Base-by-base conservation (phyloP, 2,113 vertebrate species). In the Capreolus pygargus region DNA sequence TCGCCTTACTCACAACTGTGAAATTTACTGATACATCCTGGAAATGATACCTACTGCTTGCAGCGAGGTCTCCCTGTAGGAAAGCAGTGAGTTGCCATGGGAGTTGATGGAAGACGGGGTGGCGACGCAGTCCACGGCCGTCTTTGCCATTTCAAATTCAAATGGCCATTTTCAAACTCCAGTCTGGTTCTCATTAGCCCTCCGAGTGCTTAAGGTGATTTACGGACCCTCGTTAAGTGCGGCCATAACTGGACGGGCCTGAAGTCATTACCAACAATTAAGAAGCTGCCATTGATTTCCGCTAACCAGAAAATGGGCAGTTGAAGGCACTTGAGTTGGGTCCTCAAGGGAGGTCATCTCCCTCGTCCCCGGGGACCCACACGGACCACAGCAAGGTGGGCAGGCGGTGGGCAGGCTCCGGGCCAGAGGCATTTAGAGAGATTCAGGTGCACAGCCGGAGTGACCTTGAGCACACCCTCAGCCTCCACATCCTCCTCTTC, bases 11-110 rank as follows among this genome's bases (percentile, higher is more conserved):
- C 23, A 1, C 10, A 30, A 19, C 30, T 1, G 1, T 17, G 39
- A 19, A 7, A 23, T 9, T 27, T 6, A 1, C 25, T 1, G 2
- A 3, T 7, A 21, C 9, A 3, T 33, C 52, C 64, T 52, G 36
- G 14, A 36, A 55, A 2, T 2, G 0, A 1, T 1, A 1, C 7
- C 5, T 10, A 1, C 2, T 3, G 27, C 43, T 19, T 1, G 4
- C 4, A 0, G 55, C 0, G 0, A 43, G 14, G 27, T 10, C 33
- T 58, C 82, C 47, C 47, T 25, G 30, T 1, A 8, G 45, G 78
- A 61, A n/a, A 39, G 36, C 30, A 0, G 1, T 1, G 16, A 50
- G 36, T 10, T 0, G 45, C 47, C 7, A 0, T 7, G 2, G 82
- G 2, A 54, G 55, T 50, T 3, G 45, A 12, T 9, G 47, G 86